These are phyloP conservation scores for Drosophila infuscata DNA, from an alignment of 2,888 invertebrate genomes.

Conservation along the genomic window DNA sequence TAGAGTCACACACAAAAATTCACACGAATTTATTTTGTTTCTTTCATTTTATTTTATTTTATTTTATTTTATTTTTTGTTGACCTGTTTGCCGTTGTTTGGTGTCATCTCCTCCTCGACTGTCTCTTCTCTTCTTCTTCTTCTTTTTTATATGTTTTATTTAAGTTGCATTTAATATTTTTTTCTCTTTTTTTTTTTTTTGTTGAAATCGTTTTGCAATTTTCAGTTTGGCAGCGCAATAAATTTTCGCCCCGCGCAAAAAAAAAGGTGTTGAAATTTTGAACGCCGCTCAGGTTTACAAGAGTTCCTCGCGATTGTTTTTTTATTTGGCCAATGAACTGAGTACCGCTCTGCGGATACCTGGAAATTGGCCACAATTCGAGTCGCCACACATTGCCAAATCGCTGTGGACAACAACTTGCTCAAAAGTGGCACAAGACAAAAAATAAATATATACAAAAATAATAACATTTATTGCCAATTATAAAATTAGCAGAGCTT, in stretches of 20 bases:
- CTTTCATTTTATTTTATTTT: not conserved
- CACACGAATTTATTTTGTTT: slow-evolving; percentile 52
- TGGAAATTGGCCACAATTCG: slow-evolving; percentile 59
- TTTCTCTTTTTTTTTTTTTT: slow-evolving; percentile 15
- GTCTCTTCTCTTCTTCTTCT: slow-evolving; percentile 2
- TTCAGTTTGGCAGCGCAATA: slow-evolving; percentile 59
- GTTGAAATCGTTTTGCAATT: slow-evolving; percentile 60
- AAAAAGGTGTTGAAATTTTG: slow-evolving; percentile 51
- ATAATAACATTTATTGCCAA: not conserved
- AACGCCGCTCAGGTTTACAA: slow-evolving; percentile 60
- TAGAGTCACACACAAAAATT: slow-evolving; percentile 41
- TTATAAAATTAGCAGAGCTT: not conserved
- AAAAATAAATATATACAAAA: not conserved
- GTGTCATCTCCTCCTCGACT: slow-evolving; percentile 57
- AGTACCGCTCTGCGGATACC: slow-evolving; percentile 35
- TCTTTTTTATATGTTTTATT: slow-evolving; percentile 38
- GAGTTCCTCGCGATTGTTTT: slow-evolving; percentile 38
- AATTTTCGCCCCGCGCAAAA: slow-evolving; percentile 50
- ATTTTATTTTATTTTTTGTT: slow-evolving; percentile 15
- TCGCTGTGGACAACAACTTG: slow-evolving; percentile 32
- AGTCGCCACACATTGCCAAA: slow-evolving; percentile 46
- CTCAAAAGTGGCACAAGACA: not conserved
- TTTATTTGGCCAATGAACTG: slow-evolving; percentile 59
- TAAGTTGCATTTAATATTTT: slow-evolving; percentile 32
- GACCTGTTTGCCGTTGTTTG: slow-evolving; percentile 50